These are phyloP conservation scores for Resseliella maxima DNA, from an alignment of 2,888 invertebrate species.

Conservation along the genomic window DNA sequence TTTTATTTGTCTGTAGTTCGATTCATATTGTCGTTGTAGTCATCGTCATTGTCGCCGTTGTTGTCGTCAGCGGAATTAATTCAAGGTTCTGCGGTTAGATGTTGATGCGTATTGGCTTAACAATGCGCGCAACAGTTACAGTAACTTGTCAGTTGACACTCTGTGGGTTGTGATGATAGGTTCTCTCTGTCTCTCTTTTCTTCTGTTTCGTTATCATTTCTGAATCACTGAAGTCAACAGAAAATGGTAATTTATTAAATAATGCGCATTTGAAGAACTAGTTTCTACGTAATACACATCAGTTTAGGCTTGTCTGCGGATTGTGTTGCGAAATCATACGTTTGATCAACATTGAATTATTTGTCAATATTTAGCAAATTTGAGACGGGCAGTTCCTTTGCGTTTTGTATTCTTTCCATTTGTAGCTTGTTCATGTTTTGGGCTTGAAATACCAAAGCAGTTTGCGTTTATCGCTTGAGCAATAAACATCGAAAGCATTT, in stretches of 20 bases:
- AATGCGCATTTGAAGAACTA: background rate
- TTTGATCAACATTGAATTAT: background rate
- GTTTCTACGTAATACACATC: too few relatives aligned
- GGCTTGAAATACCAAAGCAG: background rate
- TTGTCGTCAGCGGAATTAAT: background rate
- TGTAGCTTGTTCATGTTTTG: background rate
- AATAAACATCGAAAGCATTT: background rate
- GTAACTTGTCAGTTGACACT: background rate
- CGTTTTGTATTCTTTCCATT: background rate
- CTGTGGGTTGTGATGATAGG: background rate
- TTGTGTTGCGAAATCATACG: too few relatives aligned
- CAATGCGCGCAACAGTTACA: background rate
- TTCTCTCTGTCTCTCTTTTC: background rate
- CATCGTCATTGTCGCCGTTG: background rate
- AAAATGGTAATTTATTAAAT: background rate
- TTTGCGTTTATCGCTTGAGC: conserved; percentile 8
- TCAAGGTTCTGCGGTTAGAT: conserved; percentile 9
- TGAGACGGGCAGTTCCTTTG: too few relatives aligned
- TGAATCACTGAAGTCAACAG: background rate
- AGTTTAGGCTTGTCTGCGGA: too few relatives aligned
- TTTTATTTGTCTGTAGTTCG: background rate
- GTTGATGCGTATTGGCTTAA: conserved; percentile 7
- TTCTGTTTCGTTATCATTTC: background rate
- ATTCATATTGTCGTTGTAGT: background rate
- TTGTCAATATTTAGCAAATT: background rate